phyloP scores from a whole-genome alignment of 1,140 invertebrate genomes.

The Agrypnia vestita region DNA sequence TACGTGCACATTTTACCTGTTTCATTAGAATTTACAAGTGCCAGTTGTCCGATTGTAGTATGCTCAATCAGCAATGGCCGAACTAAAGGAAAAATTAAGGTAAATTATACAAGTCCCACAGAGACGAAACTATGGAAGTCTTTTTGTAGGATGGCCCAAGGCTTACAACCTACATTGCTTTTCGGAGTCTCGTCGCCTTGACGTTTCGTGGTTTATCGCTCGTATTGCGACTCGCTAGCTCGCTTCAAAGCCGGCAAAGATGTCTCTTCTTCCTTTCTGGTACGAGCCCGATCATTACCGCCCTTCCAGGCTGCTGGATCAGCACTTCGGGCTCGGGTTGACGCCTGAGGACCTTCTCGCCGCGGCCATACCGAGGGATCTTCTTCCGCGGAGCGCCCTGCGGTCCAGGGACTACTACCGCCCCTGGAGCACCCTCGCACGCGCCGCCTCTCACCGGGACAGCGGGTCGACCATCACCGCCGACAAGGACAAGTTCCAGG shows the following conservation, averaged over 20 bases:
- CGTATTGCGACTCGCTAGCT: background rate
- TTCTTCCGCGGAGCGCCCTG: background rate
- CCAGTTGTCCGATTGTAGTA: no score
- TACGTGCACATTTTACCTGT: no score
- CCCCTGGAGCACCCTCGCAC: conserved; percentile 38
- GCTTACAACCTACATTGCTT: no score
- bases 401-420: conserved; percentile 31
- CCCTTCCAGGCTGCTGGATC: conserved; percentile 21
- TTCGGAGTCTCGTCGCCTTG: background rate
- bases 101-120: no score
- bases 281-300: conserved; percentile 1
- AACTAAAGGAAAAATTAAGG: no score
- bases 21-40: no score
- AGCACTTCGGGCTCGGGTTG: conserved; percentile 39
- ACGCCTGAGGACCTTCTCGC: conserved; percentile 21
- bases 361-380: background rate
- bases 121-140: no score
- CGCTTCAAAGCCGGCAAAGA: background rate
- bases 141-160: no score
- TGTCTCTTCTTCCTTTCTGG: conserved; percentile 55
- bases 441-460: conserved; percentile 63
- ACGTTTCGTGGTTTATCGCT: background rate
- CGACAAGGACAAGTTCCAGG: conserved; percentile 78
- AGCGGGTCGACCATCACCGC: conserved; percentile 67
- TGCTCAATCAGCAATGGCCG: no score